Evolutionary conservation across 2,113 vertebrate genomes (phyloP).

Genomic region (Seriola quinqueradiata): DNA sequence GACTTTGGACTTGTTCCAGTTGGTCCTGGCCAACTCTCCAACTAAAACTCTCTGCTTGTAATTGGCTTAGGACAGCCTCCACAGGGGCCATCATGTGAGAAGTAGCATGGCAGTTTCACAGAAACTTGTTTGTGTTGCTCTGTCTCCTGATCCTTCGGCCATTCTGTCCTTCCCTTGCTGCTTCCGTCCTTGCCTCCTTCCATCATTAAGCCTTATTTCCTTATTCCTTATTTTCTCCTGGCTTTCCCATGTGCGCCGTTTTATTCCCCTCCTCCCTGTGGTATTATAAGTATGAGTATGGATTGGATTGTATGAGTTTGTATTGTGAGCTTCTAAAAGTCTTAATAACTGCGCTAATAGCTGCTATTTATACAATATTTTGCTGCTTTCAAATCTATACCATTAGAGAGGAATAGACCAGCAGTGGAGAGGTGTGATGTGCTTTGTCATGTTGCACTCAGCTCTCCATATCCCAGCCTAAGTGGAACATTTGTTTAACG

Average conservation of each 20-base stretch:
- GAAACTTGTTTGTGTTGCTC: slow-evolving; percentile 74
- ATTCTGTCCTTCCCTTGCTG: slow-evolving; percentile 54
- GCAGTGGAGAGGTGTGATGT: neutral
- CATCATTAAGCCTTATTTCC: slow-evolving; percentile 40
- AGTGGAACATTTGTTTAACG: neutral
- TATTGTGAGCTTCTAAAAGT: neutral
- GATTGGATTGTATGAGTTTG: neutral
- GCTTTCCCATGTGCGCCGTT: neutral
- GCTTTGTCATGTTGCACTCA: neutral
- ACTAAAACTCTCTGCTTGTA: slow-evolving; percentile 77
- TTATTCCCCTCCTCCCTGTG: neutral
- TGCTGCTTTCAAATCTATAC: neutral
- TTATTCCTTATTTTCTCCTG: slow-evolving; percentile 7
- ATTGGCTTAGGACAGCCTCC: slow-evolving; percentile 82
- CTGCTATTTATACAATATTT: neutral
- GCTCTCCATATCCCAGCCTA: neutral
- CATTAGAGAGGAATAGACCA: neutral
- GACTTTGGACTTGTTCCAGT: slow-evolving; percentile 79
- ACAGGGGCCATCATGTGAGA: slow-evolving; percentile 79
- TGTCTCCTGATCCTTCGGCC: slow-evolving; percentile 63
- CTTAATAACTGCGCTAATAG: slow-evolving; percentile 6
- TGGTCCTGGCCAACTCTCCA: slow-evolving; percentile 72
- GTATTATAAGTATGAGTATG: neutral
- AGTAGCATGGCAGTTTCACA: slow-evolving; percentile 77
- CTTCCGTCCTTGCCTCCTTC: slow-evolving; percentile 29